phyloP scores from a whole-genome alignment of 1,140 invertebrate species.

The Antheraea pernyi region DNA sequence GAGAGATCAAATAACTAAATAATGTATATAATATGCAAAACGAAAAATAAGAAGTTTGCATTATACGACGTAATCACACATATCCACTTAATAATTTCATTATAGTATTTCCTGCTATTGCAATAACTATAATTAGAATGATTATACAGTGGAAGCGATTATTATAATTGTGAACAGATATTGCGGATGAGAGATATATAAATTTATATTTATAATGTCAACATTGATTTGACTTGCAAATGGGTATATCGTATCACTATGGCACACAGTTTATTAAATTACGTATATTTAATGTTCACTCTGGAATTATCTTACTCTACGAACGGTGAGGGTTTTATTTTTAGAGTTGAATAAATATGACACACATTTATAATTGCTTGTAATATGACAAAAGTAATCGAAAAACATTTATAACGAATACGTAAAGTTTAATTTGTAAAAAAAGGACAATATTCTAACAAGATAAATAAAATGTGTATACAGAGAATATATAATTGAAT shows the following conservation, averaged over 20 bases:
- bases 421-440: neutral
- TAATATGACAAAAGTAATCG: slow-evolving; percentile 6
- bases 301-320: neutral
- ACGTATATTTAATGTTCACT: neutral
- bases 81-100: neutral
- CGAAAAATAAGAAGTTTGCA: neutral
- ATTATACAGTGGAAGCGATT: slow-evolving; percentile 1
- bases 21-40: too few species aligned
- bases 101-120: neutral
- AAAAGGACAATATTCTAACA: neutral
- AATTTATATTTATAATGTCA: slow-evolving; percentile 1
- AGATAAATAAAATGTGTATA: neutral
- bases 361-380: slow-evolving; percentile 9
- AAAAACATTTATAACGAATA: slow-evolving; percentile 7
- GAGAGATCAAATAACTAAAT: too few species aligned
- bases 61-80: neutral
- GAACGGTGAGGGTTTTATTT: neutral
- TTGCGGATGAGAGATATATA: neutral
- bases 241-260: neutral
- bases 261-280: neutral
- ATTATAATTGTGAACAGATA: neutral
- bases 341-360: slow-evolving; percentile 12
- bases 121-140: neutral
- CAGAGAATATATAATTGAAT: neutral
- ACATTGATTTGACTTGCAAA: neutral